These are phyloP conservation scores for Cariama cristata DNA, from an alignment of 2,113 vertebrate genomes.

Conservation along the genomic window DNA sequence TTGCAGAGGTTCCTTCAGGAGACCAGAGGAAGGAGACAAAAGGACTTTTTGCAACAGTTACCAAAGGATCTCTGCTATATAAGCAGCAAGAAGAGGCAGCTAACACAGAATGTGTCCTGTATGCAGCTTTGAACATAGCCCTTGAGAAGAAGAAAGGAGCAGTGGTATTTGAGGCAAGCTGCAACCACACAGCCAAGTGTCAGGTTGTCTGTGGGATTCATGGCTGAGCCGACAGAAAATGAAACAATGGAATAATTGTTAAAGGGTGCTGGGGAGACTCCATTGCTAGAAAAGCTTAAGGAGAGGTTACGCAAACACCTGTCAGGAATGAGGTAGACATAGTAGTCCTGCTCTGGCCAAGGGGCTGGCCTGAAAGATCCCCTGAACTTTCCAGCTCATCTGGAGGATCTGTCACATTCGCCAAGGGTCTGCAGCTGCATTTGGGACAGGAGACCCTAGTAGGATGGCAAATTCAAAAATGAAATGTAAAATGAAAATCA, in stretches of 20 bases:
- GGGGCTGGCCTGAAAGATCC: not conserved
- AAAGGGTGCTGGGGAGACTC: not conserved
- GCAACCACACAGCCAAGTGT: not conserved
- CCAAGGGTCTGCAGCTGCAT: not conserved
- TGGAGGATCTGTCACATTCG: not conserved
- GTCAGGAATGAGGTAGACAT: not conserved
- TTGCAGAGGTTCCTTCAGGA: not conserved
- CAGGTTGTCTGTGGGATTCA: not conserved
- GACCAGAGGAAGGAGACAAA: not conserved
- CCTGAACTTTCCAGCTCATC: not conserved
- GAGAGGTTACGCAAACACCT: not conserved
- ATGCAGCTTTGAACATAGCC: not conserved
- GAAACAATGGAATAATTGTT: not conserved
- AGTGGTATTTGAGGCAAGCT: not conserved
- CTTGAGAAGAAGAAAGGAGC: not conserved
- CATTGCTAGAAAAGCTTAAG: not conserved
- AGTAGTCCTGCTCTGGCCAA: not conserved
- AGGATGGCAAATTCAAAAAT: not conserved
- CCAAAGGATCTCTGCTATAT: not conserved
- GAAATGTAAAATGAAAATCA: not conserved
- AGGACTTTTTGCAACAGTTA: not conserved
- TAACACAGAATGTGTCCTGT: not conserved
- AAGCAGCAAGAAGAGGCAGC: not conserved
- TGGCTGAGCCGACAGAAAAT: not conserved
- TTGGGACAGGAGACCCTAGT: not conserved